These are phyloP conservation scores for Pachymerium ferrugineum DNA, from an alignment of 2,888 invertebrate species.

Conservation along the genomic window DNA sequence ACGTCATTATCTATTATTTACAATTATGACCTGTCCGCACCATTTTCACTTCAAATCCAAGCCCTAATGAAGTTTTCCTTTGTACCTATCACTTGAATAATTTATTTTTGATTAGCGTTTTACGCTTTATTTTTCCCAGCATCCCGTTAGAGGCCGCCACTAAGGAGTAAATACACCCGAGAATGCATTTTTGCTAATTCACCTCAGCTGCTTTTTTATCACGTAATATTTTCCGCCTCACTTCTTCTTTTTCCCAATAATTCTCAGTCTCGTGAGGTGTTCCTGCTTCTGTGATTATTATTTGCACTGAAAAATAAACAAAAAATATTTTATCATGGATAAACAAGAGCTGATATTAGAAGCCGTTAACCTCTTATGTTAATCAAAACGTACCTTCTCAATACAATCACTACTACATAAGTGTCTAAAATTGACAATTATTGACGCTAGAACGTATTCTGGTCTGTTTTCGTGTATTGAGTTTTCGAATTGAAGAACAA, in stretches of 20 bases:
- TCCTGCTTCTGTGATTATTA: constrained; percentile 7
- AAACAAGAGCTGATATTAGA: no score
- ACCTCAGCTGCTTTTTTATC: not conserved
- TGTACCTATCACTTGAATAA: not conserved
- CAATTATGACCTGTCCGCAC: constrained; percentile 6
- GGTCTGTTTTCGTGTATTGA: no score
- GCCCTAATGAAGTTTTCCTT: not conserved
- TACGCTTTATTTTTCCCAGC: not conserved
- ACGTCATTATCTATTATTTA: constrained; percentile 13
- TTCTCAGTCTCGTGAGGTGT: constrained; percentile 22
- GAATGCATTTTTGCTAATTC: not conserved
- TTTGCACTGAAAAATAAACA: constrained; percentile 1
- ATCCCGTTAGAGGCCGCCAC: not conserved
- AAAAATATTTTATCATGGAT: no score
- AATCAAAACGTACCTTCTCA: no score
- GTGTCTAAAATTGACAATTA: no score
- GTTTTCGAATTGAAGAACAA: no score
- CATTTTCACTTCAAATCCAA: constrained; percentile 2
- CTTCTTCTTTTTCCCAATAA: constrained; percentile 4
- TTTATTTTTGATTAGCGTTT: not conserved
- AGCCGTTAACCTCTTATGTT: no score
- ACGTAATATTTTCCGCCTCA: not conserved
- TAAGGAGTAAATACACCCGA: not conserved
- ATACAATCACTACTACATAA: no score
- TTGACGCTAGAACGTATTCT: no score